phyloP scores from a whole-genome alignment of 2,113 vertebrate species.

The Choloepus hoffmanni region DNA sequence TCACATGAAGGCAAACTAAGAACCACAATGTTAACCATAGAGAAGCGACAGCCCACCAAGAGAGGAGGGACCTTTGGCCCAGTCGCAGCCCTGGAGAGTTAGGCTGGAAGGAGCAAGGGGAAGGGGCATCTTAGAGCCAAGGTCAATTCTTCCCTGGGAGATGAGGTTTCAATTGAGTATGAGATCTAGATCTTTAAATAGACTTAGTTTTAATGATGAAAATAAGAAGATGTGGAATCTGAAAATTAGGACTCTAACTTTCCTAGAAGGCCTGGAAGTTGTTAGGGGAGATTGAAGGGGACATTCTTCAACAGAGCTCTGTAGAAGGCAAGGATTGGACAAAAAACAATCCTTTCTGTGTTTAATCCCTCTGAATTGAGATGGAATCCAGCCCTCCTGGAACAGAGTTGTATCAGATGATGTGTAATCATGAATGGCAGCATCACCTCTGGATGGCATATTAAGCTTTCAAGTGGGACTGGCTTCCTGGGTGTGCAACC shows the following conservation, averaged over 20 bases:
- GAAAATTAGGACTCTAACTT: not conserved
- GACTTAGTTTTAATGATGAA: conserved; percentile 28
- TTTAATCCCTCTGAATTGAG: not conserved
- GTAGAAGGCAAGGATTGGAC: not conserved
- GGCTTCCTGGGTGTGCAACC: not conserved
- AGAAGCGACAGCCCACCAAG: not conserved
- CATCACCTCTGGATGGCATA: not conserved
- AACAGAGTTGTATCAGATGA: not conserved
- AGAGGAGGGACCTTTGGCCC: not conserved
- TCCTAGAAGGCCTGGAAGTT: not conserved
- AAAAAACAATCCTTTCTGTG: not conserved
- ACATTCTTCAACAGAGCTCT: not conserved
- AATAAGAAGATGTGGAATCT: not conserved
- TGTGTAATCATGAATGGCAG: not conserved
- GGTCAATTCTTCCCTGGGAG: not conserved
- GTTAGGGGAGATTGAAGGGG: not conserved
- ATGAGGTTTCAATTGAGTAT: conserved; percentile 4
- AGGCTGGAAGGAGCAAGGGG: not conserved
- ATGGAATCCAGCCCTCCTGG: not conserved
- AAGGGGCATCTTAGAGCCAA: not conserved
- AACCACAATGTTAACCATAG: not conserved
- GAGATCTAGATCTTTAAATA: not conserved
- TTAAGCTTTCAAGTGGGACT: not conserved
- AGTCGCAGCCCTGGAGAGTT: not conserved
- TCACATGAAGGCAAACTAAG: not conserved